Evolutionary conservation across 2,113 vertebrate species (phyloP).

Genomic region (Amblyornis subalaris): DNA sequence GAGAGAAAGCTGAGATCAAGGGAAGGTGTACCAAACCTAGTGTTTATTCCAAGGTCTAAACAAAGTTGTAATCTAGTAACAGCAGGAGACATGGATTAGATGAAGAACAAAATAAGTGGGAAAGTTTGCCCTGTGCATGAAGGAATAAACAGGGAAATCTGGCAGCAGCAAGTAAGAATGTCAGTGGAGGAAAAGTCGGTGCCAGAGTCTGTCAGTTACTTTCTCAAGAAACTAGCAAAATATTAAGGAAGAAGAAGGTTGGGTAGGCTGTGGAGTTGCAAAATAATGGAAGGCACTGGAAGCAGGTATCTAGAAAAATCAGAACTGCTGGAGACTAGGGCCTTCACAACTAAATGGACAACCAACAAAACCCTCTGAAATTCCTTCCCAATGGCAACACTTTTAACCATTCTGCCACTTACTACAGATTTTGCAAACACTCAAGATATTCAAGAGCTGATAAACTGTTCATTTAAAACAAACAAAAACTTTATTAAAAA

Average conservation of each 20-base stretch:
- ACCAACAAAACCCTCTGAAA: background rate
- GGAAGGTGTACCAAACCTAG: background rate
- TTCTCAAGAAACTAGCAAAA: background rate
- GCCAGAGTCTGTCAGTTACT: background rate
- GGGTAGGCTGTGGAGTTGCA: background rate
- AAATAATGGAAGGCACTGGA: background rate
- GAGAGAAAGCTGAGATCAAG: background rate
- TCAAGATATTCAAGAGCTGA: background rate
- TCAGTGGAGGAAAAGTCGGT: background rate
- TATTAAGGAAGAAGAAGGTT: background rate
- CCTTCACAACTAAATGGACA: background rate
- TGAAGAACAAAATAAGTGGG: background rate
- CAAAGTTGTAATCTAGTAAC: background rate
- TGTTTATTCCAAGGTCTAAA: background rate
- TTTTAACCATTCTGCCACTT: background rate
- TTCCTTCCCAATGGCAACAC: background rate
- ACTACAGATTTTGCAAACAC: background rate
- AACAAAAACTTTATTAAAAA: background rate
- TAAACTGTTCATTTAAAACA: background rate
- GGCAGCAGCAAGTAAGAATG: background rate
- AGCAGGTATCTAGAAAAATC: background rate
- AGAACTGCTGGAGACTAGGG: background rate
- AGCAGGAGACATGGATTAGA: background rate
- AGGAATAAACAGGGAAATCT: background rate
- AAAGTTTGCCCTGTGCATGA: background rate